Evolutionary conservation across 92 coral and sea anemone genomes (phyloP).

Genomic region (Diadumene lineata): DNA sequence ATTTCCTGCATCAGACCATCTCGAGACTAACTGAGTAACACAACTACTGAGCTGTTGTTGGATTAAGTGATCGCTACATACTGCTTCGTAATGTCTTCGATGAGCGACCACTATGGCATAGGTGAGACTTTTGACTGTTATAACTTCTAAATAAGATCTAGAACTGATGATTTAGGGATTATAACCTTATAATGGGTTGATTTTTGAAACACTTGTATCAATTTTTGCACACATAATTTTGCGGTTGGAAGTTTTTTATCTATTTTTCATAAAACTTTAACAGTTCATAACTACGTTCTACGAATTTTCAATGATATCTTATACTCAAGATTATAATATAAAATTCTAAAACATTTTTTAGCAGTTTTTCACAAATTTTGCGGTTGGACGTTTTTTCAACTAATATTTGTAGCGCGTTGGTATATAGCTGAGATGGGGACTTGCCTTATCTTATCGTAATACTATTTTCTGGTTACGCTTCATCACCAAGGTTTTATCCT

Average conservation of each 20-base stretch:
- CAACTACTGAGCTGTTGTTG: no score
- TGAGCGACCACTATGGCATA: neutral
- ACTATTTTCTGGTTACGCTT: neutral
- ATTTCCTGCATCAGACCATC: conserved; percentile 13
- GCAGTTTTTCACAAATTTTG: neutral
- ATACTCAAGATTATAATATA: neutral
- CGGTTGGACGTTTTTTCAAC: neutral
- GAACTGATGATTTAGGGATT: neutral
- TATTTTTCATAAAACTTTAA: no score
- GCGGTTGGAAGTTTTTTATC: no score
- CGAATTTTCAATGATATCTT: neutral
- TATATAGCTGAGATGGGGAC: neutral
- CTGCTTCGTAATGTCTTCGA: neutral
- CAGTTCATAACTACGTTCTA: no score
- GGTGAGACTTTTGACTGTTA: no score
- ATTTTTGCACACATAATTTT: no score
- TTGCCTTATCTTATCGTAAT: neutral
- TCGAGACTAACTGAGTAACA: neutral
- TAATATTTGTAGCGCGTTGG: neutral
- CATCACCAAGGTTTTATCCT: neutral
- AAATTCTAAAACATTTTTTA: neutral
- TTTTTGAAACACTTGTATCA: no score
- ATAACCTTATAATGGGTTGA: no score
- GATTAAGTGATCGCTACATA: no score
- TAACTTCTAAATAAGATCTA: neutral